A percentile compares a stretch with the other conserved stretches of the same genome.
These are phyloP conservation scores for Eupithecia vulgata DNA, from an alignment of 2,888 invertebrate species.

Conservation along the genomic window DNA sequence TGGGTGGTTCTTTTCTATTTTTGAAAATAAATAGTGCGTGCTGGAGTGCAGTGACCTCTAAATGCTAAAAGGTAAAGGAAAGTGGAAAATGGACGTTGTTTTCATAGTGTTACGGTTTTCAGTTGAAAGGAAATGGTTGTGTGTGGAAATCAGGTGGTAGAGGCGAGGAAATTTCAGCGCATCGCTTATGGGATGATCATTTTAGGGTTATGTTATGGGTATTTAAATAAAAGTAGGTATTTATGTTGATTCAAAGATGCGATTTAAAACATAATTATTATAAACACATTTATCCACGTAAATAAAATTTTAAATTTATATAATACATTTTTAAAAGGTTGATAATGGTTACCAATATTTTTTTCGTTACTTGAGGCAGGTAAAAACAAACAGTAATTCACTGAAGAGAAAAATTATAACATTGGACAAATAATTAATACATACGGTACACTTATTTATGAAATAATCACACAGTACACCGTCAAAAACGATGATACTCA, in stretches of 20 bases:
- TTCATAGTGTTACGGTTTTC: slow-evolving; percentile 25
- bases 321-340: no score
- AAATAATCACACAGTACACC: no score
- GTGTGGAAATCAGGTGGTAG: slow-evolving; percentile 19
- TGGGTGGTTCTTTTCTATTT: slow-evolving; percentile 62
- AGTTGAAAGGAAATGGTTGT: slow-evolving; percentile 24
- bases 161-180: slow-evolving; percentile 19
- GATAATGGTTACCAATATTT: no score
- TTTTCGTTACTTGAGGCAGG: no score
- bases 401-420: no score
- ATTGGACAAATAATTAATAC: no score
- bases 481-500: no score
- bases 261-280: background rate
- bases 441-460: no score
- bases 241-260: background rate
- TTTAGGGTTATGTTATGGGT: background rate
- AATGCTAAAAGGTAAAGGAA: slow-evolving; percentile 46
- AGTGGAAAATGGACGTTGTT: slow-evolving; percentile 43
- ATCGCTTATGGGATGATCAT: background rate
- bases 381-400: no score
- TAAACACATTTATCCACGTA: background rate
- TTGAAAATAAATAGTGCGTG: slow-evolving; percentile 57
- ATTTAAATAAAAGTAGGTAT: background rate
- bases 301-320: no score
- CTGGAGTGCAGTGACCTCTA: slow-evolving; percentile 75